Percentiles rank a stretch among this genome's conserved stretches.
Evolutionary conservation across 2,797 vertebrate genomes (phyloP).

Genomic region (Sternotherus odoratus): DNA sequence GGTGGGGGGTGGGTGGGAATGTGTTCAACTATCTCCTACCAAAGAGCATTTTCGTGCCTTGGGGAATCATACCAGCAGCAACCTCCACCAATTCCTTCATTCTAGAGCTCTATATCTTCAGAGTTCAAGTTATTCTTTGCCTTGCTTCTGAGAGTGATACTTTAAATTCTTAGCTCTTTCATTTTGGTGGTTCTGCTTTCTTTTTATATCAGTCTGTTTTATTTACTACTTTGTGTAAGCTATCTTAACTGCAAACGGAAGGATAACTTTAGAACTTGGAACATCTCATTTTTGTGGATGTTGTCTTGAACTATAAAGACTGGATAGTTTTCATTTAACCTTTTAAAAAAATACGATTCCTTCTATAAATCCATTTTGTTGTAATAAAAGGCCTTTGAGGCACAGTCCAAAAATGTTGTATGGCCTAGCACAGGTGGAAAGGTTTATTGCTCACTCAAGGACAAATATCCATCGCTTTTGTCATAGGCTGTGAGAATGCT

Average conservation of each 20-base stretch:
- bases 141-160: background rate
- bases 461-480: slow-evolving; percentile 42
- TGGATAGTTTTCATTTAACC: background rate
- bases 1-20: too few species aligned
- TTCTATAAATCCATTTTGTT: background rate
- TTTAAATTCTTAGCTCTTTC: background rate
- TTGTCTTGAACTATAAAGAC: background rate
- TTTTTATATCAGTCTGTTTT: background rate
- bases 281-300: background rate
- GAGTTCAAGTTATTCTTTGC: background rate
- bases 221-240: too few species aligned
- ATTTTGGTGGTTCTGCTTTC: background rate
- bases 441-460: background rate
- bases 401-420: background rate
- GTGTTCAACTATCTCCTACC: background rate
- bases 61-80: background rate
- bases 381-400: background rate
- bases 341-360: background rate
- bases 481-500: slow-evolving; percentile 28
- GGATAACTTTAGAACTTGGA: background rate
- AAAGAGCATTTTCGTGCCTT: background rate
- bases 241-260: background rate
- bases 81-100: background rate
- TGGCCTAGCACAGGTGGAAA: background rate
- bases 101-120: background rate